Conservation (phyloP, 2,888 invertebrate species). For the Mellilla xanthometata region DNA sequence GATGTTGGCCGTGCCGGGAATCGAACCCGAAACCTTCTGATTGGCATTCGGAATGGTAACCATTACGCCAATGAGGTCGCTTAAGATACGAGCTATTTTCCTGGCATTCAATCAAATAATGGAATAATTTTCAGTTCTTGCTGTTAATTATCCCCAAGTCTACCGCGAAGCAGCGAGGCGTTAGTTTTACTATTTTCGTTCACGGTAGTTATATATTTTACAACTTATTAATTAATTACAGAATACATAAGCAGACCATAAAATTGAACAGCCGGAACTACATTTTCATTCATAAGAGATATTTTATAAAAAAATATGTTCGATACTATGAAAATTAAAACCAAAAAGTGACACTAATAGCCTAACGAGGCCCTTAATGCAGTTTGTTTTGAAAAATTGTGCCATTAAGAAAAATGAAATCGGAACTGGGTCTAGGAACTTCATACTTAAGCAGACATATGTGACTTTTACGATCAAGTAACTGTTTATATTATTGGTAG, state of each 20-base stretch:
- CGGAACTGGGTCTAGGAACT: constrained; percentile 35
- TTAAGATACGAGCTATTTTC: no score
- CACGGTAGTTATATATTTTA: background rate
- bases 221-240: background rate
- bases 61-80: no score
- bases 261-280: constrained; percentile 1
- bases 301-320: background rate
- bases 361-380: constrained; percentile 29
- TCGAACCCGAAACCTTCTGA: no score
- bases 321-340: constrained; percentile 8
- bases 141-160: no score
- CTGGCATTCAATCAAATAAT: no score
- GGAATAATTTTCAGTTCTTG: no score
- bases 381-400: constrained; percentile 13
- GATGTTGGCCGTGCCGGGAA: no score
- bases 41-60: no score
- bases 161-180: no score
- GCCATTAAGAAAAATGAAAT: constrained; percentile 21
- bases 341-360: constrained; percentile 21
- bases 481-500: constrained; percentile 38
- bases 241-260: background rate
- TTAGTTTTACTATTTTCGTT: background rate
- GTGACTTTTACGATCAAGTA: constrained; percentile 45
- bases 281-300: constrained; percentile 4
- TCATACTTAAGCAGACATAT: constrained; percentile 33